Percentiles rank a stretch among this genome's conserved stretches.
Evolutionary conservation across 2,113 vertebrate genomes (phyloP).

Genomic region (Fukomys damarensis): DNA sequence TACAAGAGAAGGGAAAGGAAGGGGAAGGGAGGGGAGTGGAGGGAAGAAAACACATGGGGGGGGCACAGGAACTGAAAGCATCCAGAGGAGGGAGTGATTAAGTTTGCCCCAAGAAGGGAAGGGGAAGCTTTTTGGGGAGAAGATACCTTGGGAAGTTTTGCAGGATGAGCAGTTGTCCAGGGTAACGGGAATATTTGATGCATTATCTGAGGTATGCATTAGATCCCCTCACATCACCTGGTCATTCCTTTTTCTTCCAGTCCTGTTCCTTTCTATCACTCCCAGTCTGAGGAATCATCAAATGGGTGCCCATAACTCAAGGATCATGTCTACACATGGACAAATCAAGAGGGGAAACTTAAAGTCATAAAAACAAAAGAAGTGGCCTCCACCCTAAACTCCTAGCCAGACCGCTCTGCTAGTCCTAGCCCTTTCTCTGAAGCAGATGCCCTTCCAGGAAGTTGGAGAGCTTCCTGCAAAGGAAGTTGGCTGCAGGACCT

Average conservation of each 20-base stretch:
- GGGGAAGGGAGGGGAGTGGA: too few species aligned
- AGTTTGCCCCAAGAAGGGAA: not conserved
- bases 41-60: not conserved
- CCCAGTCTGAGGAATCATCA: not conserved
- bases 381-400: not conserved
- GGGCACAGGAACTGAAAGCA: not conserved
- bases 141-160: not conserved
- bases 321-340: not conserved
- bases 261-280: slow-evolving; percentile 8
- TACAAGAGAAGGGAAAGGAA: not conserved
- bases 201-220: slow-evolving; percentile 5
- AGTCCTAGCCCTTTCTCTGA: not conserved
- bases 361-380: slow-evolving; percentile 41
- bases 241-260: not conserved
- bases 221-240: not conserved
- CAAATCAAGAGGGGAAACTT: slow-evolving; percentile 52
- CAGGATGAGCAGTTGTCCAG: not conserved
- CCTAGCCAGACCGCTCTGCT: not conserved
- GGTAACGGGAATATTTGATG: slow-evolving; percentile 20
- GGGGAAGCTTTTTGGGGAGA: not conserved
- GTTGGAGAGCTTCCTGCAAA: not conserved
- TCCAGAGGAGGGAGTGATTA: not conserved
- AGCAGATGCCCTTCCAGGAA: slow-evolving; percentile 12
- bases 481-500: not conserved
- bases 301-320: not conserved